Evolutionary conservation across 2,888 invertebrate species (phyloP).

Genomic region (Nephrotoma flavescens): DNA sequence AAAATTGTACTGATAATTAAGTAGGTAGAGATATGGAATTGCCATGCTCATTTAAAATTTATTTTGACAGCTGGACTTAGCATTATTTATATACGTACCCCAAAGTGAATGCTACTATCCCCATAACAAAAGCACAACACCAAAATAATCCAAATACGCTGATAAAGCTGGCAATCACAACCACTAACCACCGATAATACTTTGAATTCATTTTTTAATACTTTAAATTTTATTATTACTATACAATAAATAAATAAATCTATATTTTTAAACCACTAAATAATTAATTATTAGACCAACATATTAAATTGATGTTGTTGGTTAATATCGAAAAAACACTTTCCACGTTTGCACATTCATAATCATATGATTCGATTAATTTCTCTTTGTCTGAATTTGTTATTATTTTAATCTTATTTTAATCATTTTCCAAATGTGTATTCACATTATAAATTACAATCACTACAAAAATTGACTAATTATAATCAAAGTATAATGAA

Average conservation of each 20-base stretch:
- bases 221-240: not conserved
- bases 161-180: slow-evolving; percentile 6
- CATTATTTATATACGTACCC: slow-evolving; percentile 3
- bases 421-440: not conserved
- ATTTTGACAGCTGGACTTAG: no score
- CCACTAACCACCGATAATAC: slow-evolving; percentile 7
- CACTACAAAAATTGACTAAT: not conserved
- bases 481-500: not conserved
- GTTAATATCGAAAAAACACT: not conserved
- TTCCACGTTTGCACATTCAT: not conserved
- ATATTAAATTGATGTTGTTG: not conserved
- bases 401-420: not conserved
- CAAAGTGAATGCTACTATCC: slow-evolving; percentile 6
- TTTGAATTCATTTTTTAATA: not conserved
- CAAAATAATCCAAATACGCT: slow-evolving; percentile 9
- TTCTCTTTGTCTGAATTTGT: not conserved
- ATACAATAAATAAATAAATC: not conserved
- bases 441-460: not conserved
- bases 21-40: no score
- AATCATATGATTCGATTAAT: not conserved
- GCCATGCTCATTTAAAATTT: no score
- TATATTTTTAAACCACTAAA: not conserved
- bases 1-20: no score
- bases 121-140: slow-evolving; percentile 4
- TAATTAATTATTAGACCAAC: not conserved